Percentiles rank a stretch among this genome's conserved stretches.
Evolutionary conservation across 2,113 vertebrate genomes (phyloP).

Genomic region (Ploceus nigricollis): DNA sequence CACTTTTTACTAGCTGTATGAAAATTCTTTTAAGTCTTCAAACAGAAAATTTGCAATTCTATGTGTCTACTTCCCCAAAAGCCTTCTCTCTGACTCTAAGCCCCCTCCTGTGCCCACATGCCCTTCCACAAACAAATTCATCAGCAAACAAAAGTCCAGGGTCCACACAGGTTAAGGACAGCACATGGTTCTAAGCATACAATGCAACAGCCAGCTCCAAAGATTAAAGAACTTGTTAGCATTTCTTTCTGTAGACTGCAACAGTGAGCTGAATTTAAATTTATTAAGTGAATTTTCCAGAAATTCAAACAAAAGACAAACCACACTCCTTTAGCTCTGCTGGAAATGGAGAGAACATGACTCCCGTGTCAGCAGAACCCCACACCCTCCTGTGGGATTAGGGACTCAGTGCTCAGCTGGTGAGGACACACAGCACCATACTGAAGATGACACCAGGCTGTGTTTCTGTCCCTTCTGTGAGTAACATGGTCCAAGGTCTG

Average conservation of each 20-base stretch:
- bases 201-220: neutral
- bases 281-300: neutral
- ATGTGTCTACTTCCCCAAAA: neutral
- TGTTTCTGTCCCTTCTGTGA: neutral
- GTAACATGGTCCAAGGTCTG: neutral
- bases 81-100: neutral
- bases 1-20: neutral
- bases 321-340: neutral
- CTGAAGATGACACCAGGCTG: neutral
- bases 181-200: neutral
- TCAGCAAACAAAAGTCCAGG: slow-evolving; percentile 10
- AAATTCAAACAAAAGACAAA: neutral
- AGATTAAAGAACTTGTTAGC: neutral
- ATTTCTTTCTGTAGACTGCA: neutral
- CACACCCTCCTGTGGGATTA: neutral
- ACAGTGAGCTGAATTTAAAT: neutral
- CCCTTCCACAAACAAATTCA: neutral
- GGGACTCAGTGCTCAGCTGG: fast-evolving
- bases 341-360: neutral
- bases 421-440: fast-evolving
- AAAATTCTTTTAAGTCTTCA: neutral
- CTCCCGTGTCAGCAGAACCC: neutral
- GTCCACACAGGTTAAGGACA: slow-evolving; percentile 40
- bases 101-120: neutral
- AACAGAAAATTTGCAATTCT: neutral